These are phyloP conservation scores for Amia ocellicauda DNA, from an alignment of 2,113 vertebrate species.

Conservation along the genomic window DNA sequence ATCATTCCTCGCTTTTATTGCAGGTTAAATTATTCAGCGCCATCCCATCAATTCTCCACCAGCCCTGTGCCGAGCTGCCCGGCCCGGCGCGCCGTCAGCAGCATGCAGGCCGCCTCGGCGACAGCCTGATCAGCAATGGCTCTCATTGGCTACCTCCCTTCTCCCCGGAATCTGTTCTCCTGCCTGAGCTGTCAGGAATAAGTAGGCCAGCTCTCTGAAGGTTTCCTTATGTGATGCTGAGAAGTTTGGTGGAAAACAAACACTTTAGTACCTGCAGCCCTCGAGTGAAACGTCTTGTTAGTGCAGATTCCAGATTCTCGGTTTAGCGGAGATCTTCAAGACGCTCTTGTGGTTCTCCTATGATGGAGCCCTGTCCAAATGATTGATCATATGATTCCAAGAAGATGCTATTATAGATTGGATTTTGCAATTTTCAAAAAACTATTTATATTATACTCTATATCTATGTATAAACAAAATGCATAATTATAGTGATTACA, in stretches of 20 bases:
- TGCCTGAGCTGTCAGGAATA: slow-evolving; percentile 32
- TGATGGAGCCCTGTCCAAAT: no score
- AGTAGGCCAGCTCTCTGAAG: slow-evolving; percentile 36
- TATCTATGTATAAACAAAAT: no score
- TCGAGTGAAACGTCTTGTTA: not conserved
- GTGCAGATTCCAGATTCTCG: not conserved
- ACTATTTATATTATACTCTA: no score
- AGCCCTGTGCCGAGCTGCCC: slow-evolving; percentile 20
- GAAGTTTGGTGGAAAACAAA: slow-evolving; percentile 11
- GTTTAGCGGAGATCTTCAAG: no score
- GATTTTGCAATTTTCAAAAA: no score
- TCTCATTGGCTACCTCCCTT: slow-evolving; percentile 19
- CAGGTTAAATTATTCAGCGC: slow-evolving; percentile 57
- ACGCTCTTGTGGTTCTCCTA: no score
- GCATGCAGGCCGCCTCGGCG: not conserved
- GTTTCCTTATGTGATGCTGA: slow-evolving; percentile 28
- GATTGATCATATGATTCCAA: no score
- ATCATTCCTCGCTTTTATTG: slow-evolving; percentile 45
- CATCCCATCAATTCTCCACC: slow-evolving; percentile 38
- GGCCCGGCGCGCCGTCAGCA: slow-evolving; percentile 29
- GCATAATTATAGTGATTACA: no score
- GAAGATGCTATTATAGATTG: no score
- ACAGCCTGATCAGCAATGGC: not conserved
- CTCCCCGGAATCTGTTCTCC: slow-evolving; percentile 13
- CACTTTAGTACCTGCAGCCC: not conserved